phyloP scores from a whole-genome alignment of 2,797 vertebrate species.

The Balearica regulorum region DNA sequence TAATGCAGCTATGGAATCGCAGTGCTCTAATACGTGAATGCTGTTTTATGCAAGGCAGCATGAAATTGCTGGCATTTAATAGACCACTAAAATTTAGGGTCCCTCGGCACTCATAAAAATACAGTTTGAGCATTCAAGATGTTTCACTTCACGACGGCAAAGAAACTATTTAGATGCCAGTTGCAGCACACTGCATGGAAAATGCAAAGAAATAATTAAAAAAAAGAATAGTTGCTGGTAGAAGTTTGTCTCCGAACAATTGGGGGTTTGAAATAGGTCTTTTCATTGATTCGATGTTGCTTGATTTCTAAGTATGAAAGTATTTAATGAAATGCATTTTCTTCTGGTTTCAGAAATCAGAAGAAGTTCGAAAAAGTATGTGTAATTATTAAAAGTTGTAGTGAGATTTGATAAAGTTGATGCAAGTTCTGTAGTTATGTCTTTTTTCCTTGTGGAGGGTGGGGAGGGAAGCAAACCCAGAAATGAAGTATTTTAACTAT shows the following conservation, averaged over 20 bases:
- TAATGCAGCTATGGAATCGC: conserved; percentile 75
- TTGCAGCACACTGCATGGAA: conserved; percentile 72
- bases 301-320: conserved; percentile 42
- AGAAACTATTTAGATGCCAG: conserved; percentile 81
- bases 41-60: conserved; percentile 84
- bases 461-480: not conserved
- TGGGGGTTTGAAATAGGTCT: conserved; percentile 50
- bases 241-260: conserved; percentile 68
- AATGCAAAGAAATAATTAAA: conserved; percentile 71
- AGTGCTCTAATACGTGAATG: conserved; percentile 80
- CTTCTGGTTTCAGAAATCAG: conserved; percentile 31
- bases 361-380: not conserved
- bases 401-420: conserved; percentile 32
- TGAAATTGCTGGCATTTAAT: conserved; percentile 87
- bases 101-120: conserved; percentile 82
- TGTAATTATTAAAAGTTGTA: not conserved
- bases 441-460: not conserved
- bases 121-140: conserved; percentile 86
- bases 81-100: conserved; percentile 85
- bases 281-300: conserved; percentile 26
- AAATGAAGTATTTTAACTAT: conserved; percentile 4
- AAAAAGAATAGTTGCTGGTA: conserved; percentile 69
- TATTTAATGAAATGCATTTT: conserved; percentile 53
- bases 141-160: conserved; percentile 75
- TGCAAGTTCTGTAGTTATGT: not conserved